Base-by-base conservation (phyloP, 2,888 invertebrate genomes). In the Melikaiella ostensackeni region DNA sequence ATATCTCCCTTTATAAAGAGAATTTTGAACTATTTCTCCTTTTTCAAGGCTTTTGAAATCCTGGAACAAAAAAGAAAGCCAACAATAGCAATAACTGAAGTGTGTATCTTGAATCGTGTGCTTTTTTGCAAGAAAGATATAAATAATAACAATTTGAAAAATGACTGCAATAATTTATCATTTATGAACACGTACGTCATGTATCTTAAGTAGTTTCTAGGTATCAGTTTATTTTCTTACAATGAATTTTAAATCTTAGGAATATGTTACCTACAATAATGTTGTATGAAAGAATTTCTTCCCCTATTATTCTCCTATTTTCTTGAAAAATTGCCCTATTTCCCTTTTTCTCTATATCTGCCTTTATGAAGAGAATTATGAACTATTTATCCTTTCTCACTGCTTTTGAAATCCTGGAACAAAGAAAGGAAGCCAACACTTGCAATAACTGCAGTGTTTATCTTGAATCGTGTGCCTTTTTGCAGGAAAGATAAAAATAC, bases 61-160 rank as follows among this genome's bases (percentile, higher is more conserved):
- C n/a, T 50, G 8, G n/a, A 33, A 50, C 42, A 63, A 63, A n/a
- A 62, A n/a, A 62, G 42, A 27, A 62, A 75, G 19, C 1, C 19
- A 50, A 63, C n/a, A 21, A 62, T 21, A 61, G 30, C 38, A 24
- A n/a, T n/a, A n/a, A 24, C 11, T 24, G 24, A 57, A 57, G 57
- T 57, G 21, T 27, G 50, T 61, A 75, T 61, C 75, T 46, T 8
- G 19, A 42, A 63, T 50, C 46, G 35, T 30, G 62, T 63, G 63
- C n/a, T 24, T 46, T 64, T 42, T 75, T 50, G 57, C 11, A 63
- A 35, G 24, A 38, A 13, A 57, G 61, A 78, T 75, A n/a, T 61
- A 75, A 61, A 55, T 62, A 8, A 30, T 59, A 61, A 30, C 33
- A 70, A 62, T 38, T 42, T 27, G 55, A 75, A 62, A 78, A 57